Base-by-base conservation (phyloP, 2,113 vertebrate genomes). In the Cebidichthys violaceus region DNA sequence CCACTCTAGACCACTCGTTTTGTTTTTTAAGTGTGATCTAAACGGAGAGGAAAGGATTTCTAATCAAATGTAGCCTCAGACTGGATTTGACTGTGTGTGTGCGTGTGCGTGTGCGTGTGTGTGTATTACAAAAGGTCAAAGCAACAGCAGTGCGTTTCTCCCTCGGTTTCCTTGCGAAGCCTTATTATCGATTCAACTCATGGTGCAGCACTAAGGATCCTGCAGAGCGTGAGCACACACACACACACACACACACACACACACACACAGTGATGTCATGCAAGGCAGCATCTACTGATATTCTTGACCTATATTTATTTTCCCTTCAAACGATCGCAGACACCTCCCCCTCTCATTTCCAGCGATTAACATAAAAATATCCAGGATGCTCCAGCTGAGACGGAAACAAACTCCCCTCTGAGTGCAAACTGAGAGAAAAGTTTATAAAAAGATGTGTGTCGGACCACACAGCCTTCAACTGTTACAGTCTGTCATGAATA, bases 401-500 rank as follows among this genome's bases (percentile, higher is more conserved):
- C 3, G 43, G 37, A 33, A 57, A 83, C 68, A 71, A 77, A 57
- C 75, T 2, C 29, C 45, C 0, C 74, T 50, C n/a, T 31, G 61
- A 65, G 13, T 20, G 37, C 13, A 7, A 81, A 69, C 66, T 72
- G 24, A 7, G 20, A 79, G 55, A 54, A 29, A 37, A 9, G 52
- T 73, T 62, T 47, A 20, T 20, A n/a, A 24, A 82, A 55, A 66
- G 67, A 82, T 54, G 60, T 74, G 69, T 22, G 67, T 69, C n/a
- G 4, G 31, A 33, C 62, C 66, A 86, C 87, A 89, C 73, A 79
- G 83, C 24, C 65, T 47, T 50, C 45, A 55, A 77, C 83, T 82
- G 83, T 83, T 88, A 79, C 69, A 78, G 83, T 59, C 43, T 3
- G 77, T 62, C 72, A 59, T 91, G 88, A 86, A 93, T 86, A 62